A percentile compares a stretch with the other conserved stretches of the same genome.
Evolutionary conservation across 2,797 vertebrate species (phyloP).

Genomic region (Etheostoma nigrum): DNA sequence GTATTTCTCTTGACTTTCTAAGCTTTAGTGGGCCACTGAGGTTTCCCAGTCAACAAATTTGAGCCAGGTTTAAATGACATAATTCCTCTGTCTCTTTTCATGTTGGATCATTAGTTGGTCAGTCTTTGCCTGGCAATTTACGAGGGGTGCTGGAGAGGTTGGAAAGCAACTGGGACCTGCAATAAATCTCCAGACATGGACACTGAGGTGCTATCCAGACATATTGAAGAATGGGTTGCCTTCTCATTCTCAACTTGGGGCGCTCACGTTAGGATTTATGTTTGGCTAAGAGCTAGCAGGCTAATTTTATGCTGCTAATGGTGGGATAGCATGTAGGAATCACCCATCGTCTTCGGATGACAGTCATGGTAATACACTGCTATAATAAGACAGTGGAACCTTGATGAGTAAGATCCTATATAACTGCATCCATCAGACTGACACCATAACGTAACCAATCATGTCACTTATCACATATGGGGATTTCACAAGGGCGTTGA

Average conservation of each 20-base stretch:
- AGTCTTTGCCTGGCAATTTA: slow-evolving; percentile 62
- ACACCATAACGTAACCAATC: slow-evolving; percentile 49
- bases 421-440: slow-evolving; percentile 62
- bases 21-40: slow-evolving; percentile 24
- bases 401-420: slow-evolving; percentile 63
- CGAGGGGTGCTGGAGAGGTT: slow-evolving; percentile 49
- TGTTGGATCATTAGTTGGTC: slow-evolving; percentile 54
- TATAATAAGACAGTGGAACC: slow-evolving; percentile 76
- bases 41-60: slow-evolving; percentile 48
- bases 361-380: slow-evolving; percentile 65
- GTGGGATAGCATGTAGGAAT: slow-evolving; percentile 64
- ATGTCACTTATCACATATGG: slow-evolving; percentile 58
- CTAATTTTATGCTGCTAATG: slow-evolving; percentile 67
- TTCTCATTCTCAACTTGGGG: slow-evolving; percentile 51
- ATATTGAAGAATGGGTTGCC: slow-evolving; percentile 58
- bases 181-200: slow-evolving; percentile 51
- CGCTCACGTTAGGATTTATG: slow-evolving; percentile 68
- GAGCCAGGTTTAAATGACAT: slow-evolving; percentile 46
- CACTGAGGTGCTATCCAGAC: slow-evolving; percentile 46
- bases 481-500: slow-evolving; percentile 60
- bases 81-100: slow-evolving; percentile 56
- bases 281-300: slow-evolving; percentile 63
- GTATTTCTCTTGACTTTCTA: slow-evolving; percentile 31
- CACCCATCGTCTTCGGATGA: slow-evolving; percentile 67
- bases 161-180: slow-evolving; percentile 48